Evolutionary conservation across 2,888 invertebrate genomes (phyloP), one percentile per base, ranked within the genome.

Genomic region (Drosophila parthenogenetica): DNA sequence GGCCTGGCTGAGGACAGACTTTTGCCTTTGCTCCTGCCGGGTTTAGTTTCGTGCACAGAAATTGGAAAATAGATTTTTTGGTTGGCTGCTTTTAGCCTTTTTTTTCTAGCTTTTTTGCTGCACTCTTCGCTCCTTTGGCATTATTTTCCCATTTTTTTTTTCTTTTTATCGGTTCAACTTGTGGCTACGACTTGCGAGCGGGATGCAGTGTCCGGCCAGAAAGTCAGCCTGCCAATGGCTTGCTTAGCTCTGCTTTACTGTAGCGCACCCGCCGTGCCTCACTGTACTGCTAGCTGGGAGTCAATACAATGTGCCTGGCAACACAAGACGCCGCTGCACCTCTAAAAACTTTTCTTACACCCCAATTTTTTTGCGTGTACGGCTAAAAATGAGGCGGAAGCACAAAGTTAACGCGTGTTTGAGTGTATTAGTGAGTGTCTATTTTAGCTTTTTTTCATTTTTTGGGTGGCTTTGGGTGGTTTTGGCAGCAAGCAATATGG

Each of bases 1-100:
- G 57, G 29, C 29, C 29, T 45, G 67, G 37, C 43, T 67, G 63
- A 58, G 53, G 65, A 66, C 55, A 60, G 64, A 61, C 67, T 29
- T 35, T 60, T 54, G 22, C 62, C 53, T 19, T 39, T 53, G 25
- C 25, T 29, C 8, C 19, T 25, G 40, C n/a, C 43, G 77, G 67
- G 73, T 53, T 53, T 65, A 72, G 79, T 81, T 81, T 77, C 77
- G 73, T 86, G 80, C 79, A 73, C 82, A 73, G 81, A 88, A 90
- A 89, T 88, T 89, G 90, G 89, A 89, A 88, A 89, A 87, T 87
- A 82, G 82, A 82, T 88, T 86, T 85, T 89, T 90, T 87, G 85
- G 90, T 89, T 84, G 89, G 87, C 66, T 84, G 87, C 81, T 70
- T 80, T 85, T 83, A 68, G 59, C 65, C 54, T 65, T 69, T 65